Percentiles rank a stretch among this genome's conserved stretches.
Evolutionary conservation across 2,797 vertebrate species (phyloP).

Genomic region (Carduelis carduelis): DNA sequence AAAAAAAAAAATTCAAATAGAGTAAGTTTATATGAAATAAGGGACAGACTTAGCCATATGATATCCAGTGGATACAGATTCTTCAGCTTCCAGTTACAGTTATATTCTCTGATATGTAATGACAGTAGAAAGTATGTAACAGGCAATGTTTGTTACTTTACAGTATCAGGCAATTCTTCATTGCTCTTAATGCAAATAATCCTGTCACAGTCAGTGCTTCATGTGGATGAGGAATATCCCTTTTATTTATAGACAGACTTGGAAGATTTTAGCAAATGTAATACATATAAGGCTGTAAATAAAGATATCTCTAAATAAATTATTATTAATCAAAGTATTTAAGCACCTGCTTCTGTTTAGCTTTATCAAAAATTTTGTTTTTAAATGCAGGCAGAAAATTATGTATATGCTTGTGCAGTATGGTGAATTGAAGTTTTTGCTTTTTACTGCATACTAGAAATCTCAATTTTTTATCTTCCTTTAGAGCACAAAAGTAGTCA

Average conservation of each 20-base stretch:
- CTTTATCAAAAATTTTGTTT: neutral
- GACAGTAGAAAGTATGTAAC: neutral
- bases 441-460: neutral
- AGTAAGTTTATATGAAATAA: neutral
- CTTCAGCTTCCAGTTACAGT: neutral
- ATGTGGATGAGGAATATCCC: neutral
- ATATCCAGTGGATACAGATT: neutral
- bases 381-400: neutral
- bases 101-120: neutral
- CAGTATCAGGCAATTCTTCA: neutral
- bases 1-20: neutral
- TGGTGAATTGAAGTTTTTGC: neutral
- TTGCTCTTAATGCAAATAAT: neutral
- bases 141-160: neutral
- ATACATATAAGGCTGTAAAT: neutral
- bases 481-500: constrained; percentile 67
- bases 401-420: neutral
- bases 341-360: neutral
- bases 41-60: neutral
- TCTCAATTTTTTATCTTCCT: neutral
- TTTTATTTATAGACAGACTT: neutral
- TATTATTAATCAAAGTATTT: neutral
- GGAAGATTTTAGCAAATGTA: neutral
- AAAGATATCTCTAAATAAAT: neutral
- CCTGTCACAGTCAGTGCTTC: neutral